phyloP scores from a whole-genome alignment of 2,797 vertebrate genomes.

The Urosaurus nigricauda region DNA sequence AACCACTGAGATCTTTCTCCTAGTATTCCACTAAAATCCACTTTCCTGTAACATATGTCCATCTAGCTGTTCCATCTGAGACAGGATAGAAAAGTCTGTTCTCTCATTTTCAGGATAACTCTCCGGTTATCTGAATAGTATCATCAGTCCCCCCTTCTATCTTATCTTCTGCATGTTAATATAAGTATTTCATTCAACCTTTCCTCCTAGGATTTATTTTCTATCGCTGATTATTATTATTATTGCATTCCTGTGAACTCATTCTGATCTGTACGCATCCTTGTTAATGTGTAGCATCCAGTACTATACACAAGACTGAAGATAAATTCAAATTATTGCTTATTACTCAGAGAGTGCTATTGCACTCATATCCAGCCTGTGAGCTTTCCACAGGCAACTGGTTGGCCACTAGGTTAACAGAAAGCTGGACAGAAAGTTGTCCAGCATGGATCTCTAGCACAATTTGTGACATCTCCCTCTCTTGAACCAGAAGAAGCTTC shows the following conservation, averaged over 20 bases:
- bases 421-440: neutral
- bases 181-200: neutral
- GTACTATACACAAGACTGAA: neutral
- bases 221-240: neutral
- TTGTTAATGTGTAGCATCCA: neutral
- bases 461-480: neutral
- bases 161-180: neutral
- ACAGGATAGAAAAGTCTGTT: neutral
- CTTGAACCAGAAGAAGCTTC: neutral
- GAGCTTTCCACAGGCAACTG: neutral
- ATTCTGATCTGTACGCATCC: neutral
- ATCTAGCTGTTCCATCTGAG: neutral
- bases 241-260: neutral
- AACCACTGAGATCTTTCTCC: neutral
- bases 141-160: neutral
- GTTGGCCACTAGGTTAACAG: neutral
- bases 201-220: neutral
- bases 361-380: neutral
- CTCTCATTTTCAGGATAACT: neutral
- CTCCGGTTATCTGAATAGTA: neutral
- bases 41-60: neutral
- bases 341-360: neutral
- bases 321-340: neutral
- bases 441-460: neutral
- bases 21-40: neutral